These are phyloP conservation scores for Gryllus bimaculatus DNA, from an alignment of 1,140 invertebrate genomes.

Conservation along the genomic window DNA sequence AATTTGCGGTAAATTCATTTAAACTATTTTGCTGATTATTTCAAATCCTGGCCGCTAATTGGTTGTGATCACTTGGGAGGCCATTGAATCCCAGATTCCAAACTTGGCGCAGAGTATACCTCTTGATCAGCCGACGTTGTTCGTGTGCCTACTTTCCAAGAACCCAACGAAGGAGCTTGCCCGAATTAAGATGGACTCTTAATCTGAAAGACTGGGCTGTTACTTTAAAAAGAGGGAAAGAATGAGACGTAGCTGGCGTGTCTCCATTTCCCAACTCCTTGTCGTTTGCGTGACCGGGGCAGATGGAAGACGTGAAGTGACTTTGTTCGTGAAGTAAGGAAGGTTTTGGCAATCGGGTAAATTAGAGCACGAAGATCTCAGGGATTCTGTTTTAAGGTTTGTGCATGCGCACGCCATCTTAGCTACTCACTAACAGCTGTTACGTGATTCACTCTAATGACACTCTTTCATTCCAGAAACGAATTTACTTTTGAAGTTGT, in stretches of 20 bases:
- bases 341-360: background rate
- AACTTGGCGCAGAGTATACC: background rate
- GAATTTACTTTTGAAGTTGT: no score
- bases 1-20: no score
- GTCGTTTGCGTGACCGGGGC: background rate
- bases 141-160: background rate
- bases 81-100: background rate
- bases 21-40: no score
- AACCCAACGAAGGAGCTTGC: background rate
- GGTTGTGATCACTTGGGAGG: no score
- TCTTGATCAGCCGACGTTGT: background rate
- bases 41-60: no score
- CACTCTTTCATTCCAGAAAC: background rate
- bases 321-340: background rate
- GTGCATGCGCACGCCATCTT: background rate
- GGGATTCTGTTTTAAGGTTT: background rate
- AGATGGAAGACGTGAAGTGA: background rate
- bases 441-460: background rate
- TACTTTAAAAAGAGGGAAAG: background rate
- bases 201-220: background rate
- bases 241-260: background rate
- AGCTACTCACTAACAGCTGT: background rate
- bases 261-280: background rate
- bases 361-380: background rate
- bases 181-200: background rate